phyloP scores from a whole-genome alignment of 2,888 invertebrate species.

The Plebejus melissa region DNA sequence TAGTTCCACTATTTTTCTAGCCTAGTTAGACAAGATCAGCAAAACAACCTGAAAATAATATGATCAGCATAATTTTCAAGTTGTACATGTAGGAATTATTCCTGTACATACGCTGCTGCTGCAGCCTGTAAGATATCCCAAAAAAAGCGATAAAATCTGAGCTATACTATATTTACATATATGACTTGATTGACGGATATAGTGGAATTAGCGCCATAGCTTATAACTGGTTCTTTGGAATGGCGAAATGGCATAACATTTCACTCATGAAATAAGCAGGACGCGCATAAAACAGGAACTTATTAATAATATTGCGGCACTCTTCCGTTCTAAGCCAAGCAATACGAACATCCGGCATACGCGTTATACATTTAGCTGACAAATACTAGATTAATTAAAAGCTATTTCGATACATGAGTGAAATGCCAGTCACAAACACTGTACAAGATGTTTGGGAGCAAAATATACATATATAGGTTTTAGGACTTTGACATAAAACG shows the following conservation, averaged over 20 bases:
- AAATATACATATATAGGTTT: not conserved
- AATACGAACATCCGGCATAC: constrained; percentile 57
- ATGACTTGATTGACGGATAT: not conserved
- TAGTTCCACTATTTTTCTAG: too few relatives aligned
- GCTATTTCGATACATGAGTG: not conserved
- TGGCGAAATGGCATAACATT: constrained; percentile 25
- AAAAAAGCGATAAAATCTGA: too few relatives aligned
- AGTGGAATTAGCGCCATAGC: not conserved
- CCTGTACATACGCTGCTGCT: too few relatives aligned
- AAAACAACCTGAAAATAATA: too few relatives aligned
- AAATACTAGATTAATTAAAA: constrained; percentile 11
- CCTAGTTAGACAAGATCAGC: too few relatives aligned
- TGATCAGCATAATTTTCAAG: too few relatives aligned
- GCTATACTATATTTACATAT: too few relatives aligned
- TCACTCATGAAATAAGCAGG: constrained; percentile 58
- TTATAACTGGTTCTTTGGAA: not conserved
- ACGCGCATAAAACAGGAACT: constrained; percentile 70
- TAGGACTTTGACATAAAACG: not conserved
- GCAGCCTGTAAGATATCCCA: too few relatives aligned
- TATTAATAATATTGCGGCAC: constrained; percentile 72
- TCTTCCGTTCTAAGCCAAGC: constrained; percentile 62
- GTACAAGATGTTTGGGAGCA: not conserved
- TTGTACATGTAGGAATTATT: too few relatives aligned
- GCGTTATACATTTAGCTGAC: not conserved
- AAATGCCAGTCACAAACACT: not conserved